Evolutionary conservation across 1,140 invertebrate genomes (phyloP), one percentile per base, ranked within the genome.

Genomic region (Brachionus paranguensis): DNA sequence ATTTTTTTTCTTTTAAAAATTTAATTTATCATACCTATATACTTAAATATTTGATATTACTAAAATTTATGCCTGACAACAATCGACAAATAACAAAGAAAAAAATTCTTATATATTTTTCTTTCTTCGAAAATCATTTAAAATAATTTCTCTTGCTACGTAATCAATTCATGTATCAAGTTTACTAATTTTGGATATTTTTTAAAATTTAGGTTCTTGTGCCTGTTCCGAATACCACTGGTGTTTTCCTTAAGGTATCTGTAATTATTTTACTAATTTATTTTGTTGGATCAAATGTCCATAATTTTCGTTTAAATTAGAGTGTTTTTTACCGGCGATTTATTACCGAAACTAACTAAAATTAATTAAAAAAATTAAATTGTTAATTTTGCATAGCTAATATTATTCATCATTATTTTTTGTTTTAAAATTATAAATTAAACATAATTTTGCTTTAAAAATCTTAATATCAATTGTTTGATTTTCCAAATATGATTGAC

Each of bases 241-340:
- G 72, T 76, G 72, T 76, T 12, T 76, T 50, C 43, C 27, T 76
- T 45, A 76, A 76, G 72, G 72, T 76, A 76, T 47, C 12, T 14
- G 27, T 12, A 33, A 33, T 47, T 10, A 76, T 72, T 72, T 72
- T n/a, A 17, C 43, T 37, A 37, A 37, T 72, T 72, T 72, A 72
- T 68, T 68, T 33, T 37, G 14, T 33, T 17, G 14, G 1, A n/a
- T n/a, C 8, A 45, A 72, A 17, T 43, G 17, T 12, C 2, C 68
- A 72, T 20, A 37, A 72, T 45, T 72, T 72, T 72, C 17, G 17
- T 37, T 37, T 37, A 37, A 37, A 37, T 37, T 37, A 37, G 6
- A 7, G 6, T 7, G 4, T 37, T 37, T 37, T 37, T 37, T 1
- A n/a, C n/a, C 33, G 33, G 33, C 6, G 33, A 37, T 37, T 37